Conservation (phyloP, 2,797 vertebrate species). For the Acomys russatus region DNA sequence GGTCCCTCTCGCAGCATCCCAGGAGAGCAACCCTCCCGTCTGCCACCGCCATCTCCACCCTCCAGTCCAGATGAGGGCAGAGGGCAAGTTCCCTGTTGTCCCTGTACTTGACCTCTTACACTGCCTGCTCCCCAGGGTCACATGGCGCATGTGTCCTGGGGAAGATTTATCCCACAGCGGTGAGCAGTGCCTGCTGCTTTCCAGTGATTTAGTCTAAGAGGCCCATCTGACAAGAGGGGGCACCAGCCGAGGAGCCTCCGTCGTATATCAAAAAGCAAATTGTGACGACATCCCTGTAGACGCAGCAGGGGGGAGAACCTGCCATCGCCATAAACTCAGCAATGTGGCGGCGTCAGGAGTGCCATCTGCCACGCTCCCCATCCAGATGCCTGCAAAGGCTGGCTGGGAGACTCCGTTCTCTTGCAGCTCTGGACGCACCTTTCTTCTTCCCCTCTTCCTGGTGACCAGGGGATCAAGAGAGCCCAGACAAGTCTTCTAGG, state of each 20-base stretch:
- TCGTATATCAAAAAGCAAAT: conserved; percentile 89
- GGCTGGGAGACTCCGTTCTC: background rate
- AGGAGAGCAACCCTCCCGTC: background rate
- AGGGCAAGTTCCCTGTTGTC: conserved; percentile 85
- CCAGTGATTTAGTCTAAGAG: conserved; percentile 88
- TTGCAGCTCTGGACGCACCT: background rate
- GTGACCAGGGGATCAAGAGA: background rate
- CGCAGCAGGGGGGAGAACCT: conserved; percentile 88
- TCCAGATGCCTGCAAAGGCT: conserved; percentile 84
- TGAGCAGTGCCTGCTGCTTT: conserved; percentile 84
- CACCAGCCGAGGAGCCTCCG: conserved; percentile 82
- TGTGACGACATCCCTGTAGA: conserved; percentile 89
- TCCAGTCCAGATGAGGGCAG: conserved; percentile 72
- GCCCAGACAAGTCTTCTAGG: background rate
- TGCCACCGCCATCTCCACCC: conserved; percentile 2
- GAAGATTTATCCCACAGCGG: conserved; percentile 87
- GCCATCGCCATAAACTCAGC: conserved; percentile 87
- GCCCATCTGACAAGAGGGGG: conserved; percentile 84
- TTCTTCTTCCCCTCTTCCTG: background rate
- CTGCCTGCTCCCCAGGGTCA: conserved; percentile 86
- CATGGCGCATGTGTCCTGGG: conserved; percentile 72
- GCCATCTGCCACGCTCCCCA: conserved; percentile 86
- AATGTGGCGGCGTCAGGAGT: conserved; percentile 82
- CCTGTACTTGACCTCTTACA: conserved; percentile 88
- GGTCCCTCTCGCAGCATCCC: background rate